Evolutionary conservation across 2,797 vertebrate species (phyloP).

Genomic region (Nannoperca australis): DNA sequence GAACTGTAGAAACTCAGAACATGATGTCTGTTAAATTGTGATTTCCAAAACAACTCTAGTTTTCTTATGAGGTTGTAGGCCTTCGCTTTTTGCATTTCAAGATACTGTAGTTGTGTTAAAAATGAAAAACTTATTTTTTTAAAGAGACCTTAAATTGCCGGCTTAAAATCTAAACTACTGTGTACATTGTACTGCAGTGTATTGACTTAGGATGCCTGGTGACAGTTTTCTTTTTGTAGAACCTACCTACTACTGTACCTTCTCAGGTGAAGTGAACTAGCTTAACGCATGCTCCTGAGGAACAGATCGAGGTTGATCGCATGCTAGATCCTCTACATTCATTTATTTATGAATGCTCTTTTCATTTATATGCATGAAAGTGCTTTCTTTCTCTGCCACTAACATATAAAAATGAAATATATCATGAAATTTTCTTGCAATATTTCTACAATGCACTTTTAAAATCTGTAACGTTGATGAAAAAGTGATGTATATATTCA

Average conservation of each 20-base stretch:
- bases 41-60: slow-evolving; percentile 56
- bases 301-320: slow-evolving; percentile 72
- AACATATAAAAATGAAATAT: slow-evolving; percentile 65
- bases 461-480: slow-evolving; percentile 61
- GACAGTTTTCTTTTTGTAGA: slow-evolving; percentile 75
- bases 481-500: slow-evolving; percentile 71
- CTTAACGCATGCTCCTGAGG: slow-evolving; percentile 78
- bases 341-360: slow-evolving; percentile 70
- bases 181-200: slow-evolving; percentile 50
- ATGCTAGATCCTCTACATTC: slow-evolving; percentile 76
- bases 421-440: slow-evolving; percentile 77
- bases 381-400: slow-evolving; percentile 70
- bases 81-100: slow-evolving; percentile 63
- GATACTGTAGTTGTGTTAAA: slow-evolving; percentile 58
- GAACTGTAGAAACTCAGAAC: slow-evolving; percentile 51
- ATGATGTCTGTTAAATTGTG: slow-evolving; percentile 39
- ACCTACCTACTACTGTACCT: slow-evolving; percentile 66
- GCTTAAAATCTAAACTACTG: slow-evolving; percentile 46
- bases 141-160: slow-evolving; percentile 61
- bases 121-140: slow-evolving; percentile 73
- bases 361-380: slow-evolving; percentile 85
- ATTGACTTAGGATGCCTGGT: slow-evolving; percentile 62
- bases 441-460: slow-evolving; percentile 77
- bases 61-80: slow-evolving; percentile 60
- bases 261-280: slow-evolving; percentile 85